These are phyloP conservation scores for Melanerpes aurifrons DNA, from an alignment of 2,113 vertebrate species.

Conservation along the genomic window DNA sequence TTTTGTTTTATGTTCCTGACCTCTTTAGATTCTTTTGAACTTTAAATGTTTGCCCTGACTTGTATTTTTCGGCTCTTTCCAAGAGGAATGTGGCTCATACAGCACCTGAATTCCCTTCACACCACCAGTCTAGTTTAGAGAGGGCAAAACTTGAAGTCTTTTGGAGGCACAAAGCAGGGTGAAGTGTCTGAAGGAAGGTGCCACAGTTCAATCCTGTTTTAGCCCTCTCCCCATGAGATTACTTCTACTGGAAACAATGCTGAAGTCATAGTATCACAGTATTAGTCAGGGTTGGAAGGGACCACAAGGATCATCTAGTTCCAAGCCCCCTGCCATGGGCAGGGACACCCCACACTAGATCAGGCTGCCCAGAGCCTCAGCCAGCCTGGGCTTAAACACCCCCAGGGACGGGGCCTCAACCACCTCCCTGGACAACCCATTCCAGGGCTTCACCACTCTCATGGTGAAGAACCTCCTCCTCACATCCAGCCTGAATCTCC, in stretches of 20 bases:
- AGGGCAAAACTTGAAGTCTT: neutral
- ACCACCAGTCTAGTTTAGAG: neutral
- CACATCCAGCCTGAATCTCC: no score
- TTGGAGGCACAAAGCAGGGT: neutral
- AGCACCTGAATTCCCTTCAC: neutral
- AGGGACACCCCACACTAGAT: no score
- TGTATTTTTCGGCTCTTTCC: neutral
- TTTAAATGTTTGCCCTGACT: slow-evolving; percentile 7
- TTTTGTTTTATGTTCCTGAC: neutral
- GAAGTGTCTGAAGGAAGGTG: neutral
- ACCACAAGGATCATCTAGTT: no score
- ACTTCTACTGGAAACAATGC: neutral
- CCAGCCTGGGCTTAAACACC: no score
- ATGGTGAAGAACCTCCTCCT: no score
- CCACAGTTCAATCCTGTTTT: neutral
- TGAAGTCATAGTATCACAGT: neutral
- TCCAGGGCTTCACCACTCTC: no score
- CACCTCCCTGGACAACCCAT: no score
- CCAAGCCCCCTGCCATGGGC: no score
- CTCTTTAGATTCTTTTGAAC: slow-evolving; percentile 13
- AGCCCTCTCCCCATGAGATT: neutral
- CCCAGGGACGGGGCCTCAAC: no score
- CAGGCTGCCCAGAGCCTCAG: no score
- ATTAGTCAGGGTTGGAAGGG: no score
- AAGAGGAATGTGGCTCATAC: neutral